A percentile compares a stretch with the other conserved stretches of the same genome.
Evolutionary conservation across 2,888 invertebrate genomes (phyloP).

Genomic region (Adelphocoris suturalis): DNA sequence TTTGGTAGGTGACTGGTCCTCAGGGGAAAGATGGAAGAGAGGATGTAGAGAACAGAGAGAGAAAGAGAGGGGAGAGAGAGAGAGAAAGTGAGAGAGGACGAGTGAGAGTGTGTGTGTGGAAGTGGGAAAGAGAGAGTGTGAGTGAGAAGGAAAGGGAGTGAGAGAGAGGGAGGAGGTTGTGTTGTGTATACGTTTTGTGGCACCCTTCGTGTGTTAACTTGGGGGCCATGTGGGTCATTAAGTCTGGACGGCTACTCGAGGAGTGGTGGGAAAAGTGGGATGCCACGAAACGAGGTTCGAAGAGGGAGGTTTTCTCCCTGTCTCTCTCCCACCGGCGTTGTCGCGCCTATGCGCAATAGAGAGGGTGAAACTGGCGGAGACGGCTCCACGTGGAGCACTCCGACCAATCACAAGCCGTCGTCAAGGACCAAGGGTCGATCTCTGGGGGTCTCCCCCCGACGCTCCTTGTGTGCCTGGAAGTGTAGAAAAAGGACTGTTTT

Average conservation of each 20-base stretch:
- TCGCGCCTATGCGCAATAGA: not conserved
- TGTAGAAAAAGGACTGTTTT: conserved; percentile 68
- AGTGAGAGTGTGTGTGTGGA: conserved; percentile 43
- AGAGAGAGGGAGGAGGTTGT: conserved; percentile 52
- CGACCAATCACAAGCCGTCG: conserved; percentile 64
- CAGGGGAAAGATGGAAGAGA: conserved; percentile 15
- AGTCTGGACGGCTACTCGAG: conserved; percentile 73
- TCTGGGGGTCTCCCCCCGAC: conserved; percentile 18
- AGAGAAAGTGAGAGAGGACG: not conserved
- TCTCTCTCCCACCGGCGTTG: conserved; percentile 23
- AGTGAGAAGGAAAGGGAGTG: not conserved
- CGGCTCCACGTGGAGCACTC: conserved; percentile 74
- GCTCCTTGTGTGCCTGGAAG: conserved; percentile 35
- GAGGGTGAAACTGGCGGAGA: conserved; percentile 21
- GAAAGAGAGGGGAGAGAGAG: conserved; percentile 35
- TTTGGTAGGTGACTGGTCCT: conserved; percentile 58
- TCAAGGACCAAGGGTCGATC: conserved; percentile 54
- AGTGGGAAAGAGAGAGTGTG: not conserved
- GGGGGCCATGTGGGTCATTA: conserved; percentile 74
- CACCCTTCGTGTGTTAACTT: conserved; percentile 75
- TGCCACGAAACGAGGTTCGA: conserved; percentile 53
- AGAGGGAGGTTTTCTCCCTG: conserved; percentile 65
- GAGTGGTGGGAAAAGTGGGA: conserved; percentile 59
- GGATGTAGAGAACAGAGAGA: not conserved
- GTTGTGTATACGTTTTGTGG: conserved; percentile 75